These are phyloP conservation scores for Clunio marinus DNA, from an alignment of 2,888 invertebrate species.

Conservation along the genomic window DNA sequence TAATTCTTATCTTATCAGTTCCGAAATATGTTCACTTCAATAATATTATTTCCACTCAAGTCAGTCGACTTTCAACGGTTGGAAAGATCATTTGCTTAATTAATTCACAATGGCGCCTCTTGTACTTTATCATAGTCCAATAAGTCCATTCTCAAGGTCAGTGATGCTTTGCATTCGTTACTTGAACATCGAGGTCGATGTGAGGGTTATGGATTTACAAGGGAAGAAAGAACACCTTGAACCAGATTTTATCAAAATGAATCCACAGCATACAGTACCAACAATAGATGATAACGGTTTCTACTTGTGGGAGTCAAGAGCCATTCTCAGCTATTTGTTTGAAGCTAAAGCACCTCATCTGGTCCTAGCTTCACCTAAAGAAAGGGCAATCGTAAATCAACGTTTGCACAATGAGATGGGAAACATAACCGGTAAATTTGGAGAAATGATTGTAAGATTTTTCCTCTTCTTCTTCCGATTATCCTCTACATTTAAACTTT, in stretches of 20 bases:
- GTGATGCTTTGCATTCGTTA: neutral
- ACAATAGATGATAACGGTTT: conserved; percentile 66
- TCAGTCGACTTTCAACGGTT: neutral
- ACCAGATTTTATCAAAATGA: conserved; percentile 57
- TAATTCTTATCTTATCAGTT: no score
- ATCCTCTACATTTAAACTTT: neutral
- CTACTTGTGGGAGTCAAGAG: conserved; percentile 53
- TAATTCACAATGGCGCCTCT: conserved; percentile 32
- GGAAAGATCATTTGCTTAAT: neutral
- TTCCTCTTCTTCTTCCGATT: neutral
- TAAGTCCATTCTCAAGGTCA: neutral
- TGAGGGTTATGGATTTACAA: conserved; percentile 56
- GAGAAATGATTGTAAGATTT: neutral
- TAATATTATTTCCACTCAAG: neutral
- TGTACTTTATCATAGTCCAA: conserved; percentile 4
- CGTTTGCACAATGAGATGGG: conserved; percentile 21
- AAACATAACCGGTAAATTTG: neutral
- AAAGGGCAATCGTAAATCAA: conserved; percentile 26
- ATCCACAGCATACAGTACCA: conserved; percentile 64
- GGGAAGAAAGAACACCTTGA: conserved; percentile 58
- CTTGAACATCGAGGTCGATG: conserved; percentile 43
- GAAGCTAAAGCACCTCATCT: conserved; percentile 16
- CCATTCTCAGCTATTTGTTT: conserved; percentile 18
- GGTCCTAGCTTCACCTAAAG: conserved; percentile 15
- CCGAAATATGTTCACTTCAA: neutral